A percentile compares a stretch with the other conserved stretches of the same genome.
Conservation (phyloP, 2,888 invertebrate genomes). For the Rugalucina vietnamica region DNA sequence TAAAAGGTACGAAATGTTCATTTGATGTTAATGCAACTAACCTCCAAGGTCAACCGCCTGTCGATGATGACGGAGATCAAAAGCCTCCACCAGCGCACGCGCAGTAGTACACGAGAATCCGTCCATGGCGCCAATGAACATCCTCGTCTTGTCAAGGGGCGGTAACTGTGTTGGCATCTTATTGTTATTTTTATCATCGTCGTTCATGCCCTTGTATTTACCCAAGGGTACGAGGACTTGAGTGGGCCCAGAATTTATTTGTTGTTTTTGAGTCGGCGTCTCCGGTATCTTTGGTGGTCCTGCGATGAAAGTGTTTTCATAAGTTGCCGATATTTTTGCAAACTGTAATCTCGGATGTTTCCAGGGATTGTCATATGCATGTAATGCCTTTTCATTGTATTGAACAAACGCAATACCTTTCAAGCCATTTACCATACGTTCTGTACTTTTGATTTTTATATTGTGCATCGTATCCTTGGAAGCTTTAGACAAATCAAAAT, state of each 20-base stretch:
- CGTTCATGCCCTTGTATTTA: slow-evolving; percentile 23
- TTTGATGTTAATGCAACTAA: slow-evolving; percentile 36
- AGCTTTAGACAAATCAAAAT: too few species aligned
- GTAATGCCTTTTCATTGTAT: too few species aligned
- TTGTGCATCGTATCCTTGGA: too few species aligned
- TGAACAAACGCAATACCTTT: too few species aligned
- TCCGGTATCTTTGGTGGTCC: not conserved
- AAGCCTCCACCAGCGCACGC: slow-evolving; percentile 64
- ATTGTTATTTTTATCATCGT: slow-evolving; percentile 14
- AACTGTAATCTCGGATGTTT: too few species aligned
- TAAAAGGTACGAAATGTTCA: too few species aligned
- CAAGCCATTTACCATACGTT: too few species aligned
- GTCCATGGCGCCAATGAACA: slow-evolving; percentile 72
- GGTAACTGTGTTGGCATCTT: not conserved
- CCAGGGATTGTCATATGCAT: too few species aligned
- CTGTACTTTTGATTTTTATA: too few species aligned
- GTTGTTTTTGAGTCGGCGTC: not conserved
- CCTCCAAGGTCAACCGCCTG: slow-evolving; percentile 75
- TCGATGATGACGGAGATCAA: slow-evolving; percentile 73
- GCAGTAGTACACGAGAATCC: slow-evolving; percentile 68
- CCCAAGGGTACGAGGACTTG: slow-evolving; percentile 14
- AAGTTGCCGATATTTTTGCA: too few species aligned
- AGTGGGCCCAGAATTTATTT: not conserved
- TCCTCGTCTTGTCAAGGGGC: not conserved
- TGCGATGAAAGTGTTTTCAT: too few species aligned